Conservation (phyloP, 2,113 vertebrate species). For the Epinephelus fuscoguttatus region DNA sequence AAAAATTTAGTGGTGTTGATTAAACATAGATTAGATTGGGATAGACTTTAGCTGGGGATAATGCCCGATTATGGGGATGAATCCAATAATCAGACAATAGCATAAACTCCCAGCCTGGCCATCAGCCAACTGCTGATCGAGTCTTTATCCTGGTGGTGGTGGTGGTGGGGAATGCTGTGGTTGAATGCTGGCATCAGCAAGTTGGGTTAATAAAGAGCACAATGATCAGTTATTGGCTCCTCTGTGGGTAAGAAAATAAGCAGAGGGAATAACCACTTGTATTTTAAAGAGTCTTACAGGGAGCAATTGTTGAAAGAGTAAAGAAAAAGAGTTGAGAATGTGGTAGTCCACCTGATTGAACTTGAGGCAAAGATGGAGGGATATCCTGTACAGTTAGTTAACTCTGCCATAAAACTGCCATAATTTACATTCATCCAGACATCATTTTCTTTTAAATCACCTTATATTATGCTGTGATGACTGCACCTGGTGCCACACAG, state of each 20-base stretch:
- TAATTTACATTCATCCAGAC: background rate
- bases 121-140: constrained; percentile 50
- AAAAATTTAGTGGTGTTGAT: constrained; percentile 42
- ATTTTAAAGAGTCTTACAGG: constrained; percentile 28
- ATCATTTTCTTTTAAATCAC: background rate
- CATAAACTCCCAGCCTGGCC: constrained; percentile 35
- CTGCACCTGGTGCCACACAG: background rate
- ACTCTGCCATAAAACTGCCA: constrained; percentile 4
- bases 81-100: constrained; percentile 61
- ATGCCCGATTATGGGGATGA: constrained; percentile 45
- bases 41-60: constrained; percentile 42
- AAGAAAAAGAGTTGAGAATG: background rate
- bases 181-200: constrained; percentile 47
- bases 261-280: background rate
- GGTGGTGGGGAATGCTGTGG: constrained; percentile 23
- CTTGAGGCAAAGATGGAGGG: background rate
- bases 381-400: background rate
- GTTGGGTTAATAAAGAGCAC: constrained; percentile 50
- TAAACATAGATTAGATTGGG: constrained; percentile 38
- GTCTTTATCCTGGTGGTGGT: constrained; percentile 43
- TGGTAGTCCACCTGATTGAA: background rate
- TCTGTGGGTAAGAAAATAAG: constrained; percentile 23
- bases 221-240: constrained; percentile 49
- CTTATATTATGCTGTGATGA: background rate
- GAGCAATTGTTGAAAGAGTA: constrained; percentile 23